Percentiles rank a stretch among this genome's conserved stretches.
phyloP scores from a whole-genome alignment of 2,888 invertebrate genomes.

The Parnassius mnemosyne region DNA sequence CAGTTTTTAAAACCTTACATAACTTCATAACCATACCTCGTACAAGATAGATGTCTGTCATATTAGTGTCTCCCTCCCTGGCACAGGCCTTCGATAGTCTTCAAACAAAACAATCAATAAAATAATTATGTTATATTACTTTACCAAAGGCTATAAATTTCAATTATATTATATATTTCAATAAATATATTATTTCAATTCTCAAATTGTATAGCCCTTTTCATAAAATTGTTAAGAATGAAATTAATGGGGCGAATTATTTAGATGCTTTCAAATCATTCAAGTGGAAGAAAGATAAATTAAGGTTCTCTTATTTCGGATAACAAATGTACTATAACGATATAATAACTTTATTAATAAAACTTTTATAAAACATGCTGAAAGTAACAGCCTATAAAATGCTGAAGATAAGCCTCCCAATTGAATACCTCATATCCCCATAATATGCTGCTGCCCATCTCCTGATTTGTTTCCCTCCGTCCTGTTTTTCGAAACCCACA shows the following conservation, averaged over 20 bases:
- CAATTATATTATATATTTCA: neutral
- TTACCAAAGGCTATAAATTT: neutral
- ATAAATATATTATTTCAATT: conserved; percentile 8
- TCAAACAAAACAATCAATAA: neutral
- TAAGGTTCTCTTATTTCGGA: conserved; percentile 33
- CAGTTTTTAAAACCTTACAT: too few relatives aligned
- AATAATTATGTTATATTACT: neutral
- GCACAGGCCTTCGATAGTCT: neutral
- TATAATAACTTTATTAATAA: too few relatives aligned
- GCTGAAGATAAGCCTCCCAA: too few relatives aligned
- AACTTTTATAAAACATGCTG: too few relatives aligned
- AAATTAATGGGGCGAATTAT: conserved; percentile 68
- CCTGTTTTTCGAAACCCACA: too few relatives aligned
- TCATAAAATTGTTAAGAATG: conserved; percentile 14
- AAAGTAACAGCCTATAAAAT: too few relatives aligned
- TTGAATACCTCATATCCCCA: too few relatives aligned
- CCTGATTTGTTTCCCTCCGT: too few relatives aligned
- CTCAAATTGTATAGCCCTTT: conserved; percentile 16
- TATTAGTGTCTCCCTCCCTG: too few relatives aligned
- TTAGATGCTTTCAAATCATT: conserved; percentile 61
- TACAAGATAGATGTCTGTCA: too few relatives aligned
- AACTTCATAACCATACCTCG: too few relatives aligned
- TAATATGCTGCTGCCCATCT: too few relatives aligned
- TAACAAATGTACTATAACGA: neutral
- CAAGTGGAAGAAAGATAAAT: conserved; percentile 70